These are phyloP conservation scores for Syngnathus rostellatus DNA, from an alignment of 2,797 vertebrate genomes.

Conservation along the genomic window DNA sequence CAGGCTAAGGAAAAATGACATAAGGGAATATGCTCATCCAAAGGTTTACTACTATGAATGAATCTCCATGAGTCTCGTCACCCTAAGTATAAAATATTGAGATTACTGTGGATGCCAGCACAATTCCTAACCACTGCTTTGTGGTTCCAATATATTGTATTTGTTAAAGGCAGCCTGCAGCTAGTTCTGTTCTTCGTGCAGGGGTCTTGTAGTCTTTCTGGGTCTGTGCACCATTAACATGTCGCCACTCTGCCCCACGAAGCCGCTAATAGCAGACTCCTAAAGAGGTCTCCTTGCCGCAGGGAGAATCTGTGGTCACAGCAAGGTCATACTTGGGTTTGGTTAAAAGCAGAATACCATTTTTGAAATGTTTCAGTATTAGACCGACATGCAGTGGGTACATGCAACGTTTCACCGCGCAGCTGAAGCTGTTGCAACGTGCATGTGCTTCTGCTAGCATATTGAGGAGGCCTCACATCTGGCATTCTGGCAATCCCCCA, in stretches of 20 bases:
- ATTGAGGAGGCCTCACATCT: slow-evolving; percentile 57
- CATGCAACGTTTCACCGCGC: neutral
- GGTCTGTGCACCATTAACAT: slow-evolving; percentile 57
- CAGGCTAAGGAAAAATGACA: neutral
- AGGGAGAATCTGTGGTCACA: slow-evolving; percentile 50
- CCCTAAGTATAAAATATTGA: slow-evolving; percentile 12
- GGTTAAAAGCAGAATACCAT: slow-evolving; percentile 33
- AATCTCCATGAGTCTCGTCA: neutral
- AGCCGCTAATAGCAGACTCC: slow-evolving; percentile 61
- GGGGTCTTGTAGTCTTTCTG: slow-evolving; percentile 39
- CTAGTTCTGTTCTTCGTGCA: slow-evolving; percentile 30
- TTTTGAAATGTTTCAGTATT: neutral
- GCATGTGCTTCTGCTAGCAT: slow-evolving; percentile 6
- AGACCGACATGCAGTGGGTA: neutral
- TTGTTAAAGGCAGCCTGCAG: slow-evolving; percentile 34
- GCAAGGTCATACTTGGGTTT: slow-evolving; percentile 49
- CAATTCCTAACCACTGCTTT: slow-evolving; percentile 29
- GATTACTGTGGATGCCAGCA: slow-evolving; percentile 15
- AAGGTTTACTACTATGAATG: neutral
- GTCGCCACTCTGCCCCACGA: slow-evolving; percentile 58
- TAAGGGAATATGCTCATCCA: neutral
- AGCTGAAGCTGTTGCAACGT: neutral
- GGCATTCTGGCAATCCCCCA: slow-evolving; percentile 52
- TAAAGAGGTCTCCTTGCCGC: slow-evolving; percentile 46
- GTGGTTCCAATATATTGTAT: slow-evolving; percentile 26